Base-by-base conservation (phyloP, 2,888 invertebrate species). In the Monochamus alternatus region DNA sequence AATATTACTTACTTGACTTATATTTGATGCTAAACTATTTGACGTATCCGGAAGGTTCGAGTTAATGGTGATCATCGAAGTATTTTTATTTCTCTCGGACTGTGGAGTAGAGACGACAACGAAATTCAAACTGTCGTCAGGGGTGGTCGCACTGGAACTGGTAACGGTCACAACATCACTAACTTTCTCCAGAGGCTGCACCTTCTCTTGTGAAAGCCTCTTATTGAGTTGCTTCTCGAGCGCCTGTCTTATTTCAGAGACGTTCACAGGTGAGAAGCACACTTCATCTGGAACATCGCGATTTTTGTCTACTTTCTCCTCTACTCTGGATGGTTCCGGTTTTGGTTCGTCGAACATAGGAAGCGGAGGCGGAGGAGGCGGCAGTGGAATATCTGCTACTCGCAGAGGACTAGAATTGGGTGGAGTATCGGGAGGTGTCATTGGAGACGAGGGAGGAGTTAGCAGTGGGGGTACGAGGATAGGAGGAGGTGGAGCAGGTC, bases 21-120 rank as follows among this genome's bases (percentile, higher is more conserved):
- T 93, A 80, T 93, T 93, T 52, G 94, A 92, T 1, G 93, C 93
- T 81, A 95, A 89, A 83, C 95, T 94, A 89, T 95, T 95, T n/a
- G 93, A 93, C 76, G 91, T 89, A 85, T 93, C 92, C 62, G 91
- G 91, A 83, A 89, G 86, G 75, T 91, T 91, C 3, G 90, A 88
- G 80, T 90, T 91, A 75, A 91, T 91, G 14, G 90, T 89, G 73
- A 91, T 91, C 60, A 88, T 89, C 51, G 91, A 91, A 60, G 90
- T 91, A 67, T 90, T 90, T 81, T 89, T 89, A 76, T 85, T 86
- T 30, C 86, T 84, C 65, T 88, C 87, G 9, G 84, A 80, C 74
- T 85, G 86, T 22, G 83, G 83, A 47, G 88, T 85, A 7, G 88
- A 86, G 58, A 88, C 87, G 51, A 88, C 84, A 63, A 88, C 86